Percentiles rank a stretch among this genome's conserved stretches.
phyloP scores from a whole-genome alignment of 1,140 invertebrate species.

The Aphidius gifuensis region DNA sequence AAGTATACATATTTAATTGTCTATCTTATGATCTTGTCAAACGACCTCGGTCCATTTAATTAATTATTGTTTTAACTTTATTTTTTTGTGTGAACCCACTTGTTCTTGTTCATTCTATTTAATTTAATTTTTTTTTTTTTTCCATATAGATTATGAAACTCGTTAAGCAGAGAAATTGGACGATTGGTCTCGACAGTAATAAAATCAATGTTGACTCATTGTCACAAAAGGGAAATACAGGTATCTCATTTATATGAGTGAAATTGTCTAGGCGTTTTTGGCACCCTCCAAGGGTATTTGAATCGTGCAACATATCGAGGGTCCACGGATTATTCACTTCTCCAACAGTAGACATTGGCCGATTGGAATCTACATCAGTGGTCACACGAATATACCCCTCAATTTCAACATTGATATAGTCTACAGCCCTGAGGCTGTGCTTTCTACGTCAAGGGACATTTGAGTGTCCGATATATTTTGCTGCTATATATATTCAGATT shows the following conservation, averaged over 20 bases:
- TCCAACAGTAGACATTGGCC: conserved; percentile 39
- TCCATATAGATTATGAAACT: conserved; percentile 28
- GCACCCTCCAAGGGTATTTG: too few relatives aligned
- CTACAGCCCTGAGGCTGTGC: conserved; percentile 26
- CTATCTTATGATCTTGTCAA: conserved; percentile 17
- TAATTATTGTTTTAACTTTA: background rate
- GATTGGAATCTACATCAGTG: conserved; percentile 44
- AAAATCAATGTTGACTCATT: conserved; percentile 40
- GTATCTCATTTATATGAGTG: conserved; percentile 8
- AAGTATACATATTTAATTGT: conserved; percentile 23
- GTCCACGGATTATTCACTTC: conserved; percentile 37
- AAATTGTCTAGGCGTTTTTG: background rate
- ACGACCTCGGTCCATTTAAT: background rate
- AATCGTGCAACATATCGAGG: background rate
- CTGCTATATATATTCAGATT: too few relatives aligned
- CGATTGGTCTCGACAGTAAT: conserved; percentile 36
- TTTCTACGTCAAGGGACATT: background rate
- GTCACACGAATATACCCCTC: conserved; percentile 25
- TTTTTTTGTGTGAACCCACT: background rate
- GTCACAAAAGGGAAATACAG: conserved; percentile 18
- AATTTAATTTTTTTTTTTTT: background rate
- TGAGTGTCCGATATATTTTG: too few relatives aligned
- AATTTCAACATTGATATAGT: conserved; percentile 8
- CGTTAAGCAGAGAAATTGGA: conserved; percentile 22
- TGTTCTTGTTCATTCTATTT: background rate